phyloP scores from a whole-genome alignment of 2,113 vertebrate genomes.

The Prunella himalayana region DNA sequence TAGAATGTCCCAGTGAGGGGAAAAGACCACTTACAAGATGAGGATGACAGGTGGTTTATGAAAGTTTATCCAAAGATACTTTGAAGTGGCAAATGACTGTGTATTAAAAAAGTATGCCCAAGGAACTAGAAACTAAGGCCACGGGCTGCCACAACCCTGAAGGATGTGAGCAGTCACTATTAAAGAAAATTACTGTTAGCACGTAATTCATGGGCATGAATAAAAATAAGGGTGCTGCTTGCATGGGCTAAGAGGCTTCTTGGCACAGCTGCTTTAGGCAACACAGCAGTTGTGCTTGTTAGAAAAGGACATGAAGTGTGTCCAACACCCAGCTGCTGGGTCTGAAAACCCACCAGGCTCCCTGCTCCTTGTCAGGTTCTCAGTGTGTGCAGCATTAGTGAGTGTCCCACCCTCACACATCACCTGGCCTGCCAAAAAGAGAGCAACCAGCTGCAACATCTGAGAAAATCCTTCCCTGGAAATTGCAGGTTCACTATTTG shows the following conservation, averaged over 20 bases:
- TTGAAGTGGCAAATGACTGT: neutral
- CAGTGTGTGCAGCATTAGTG: neutral
- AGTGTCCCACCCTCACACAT: neutral
- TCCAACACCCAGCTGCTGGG: neutral
- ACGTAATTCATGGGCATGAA: too few species aligned
- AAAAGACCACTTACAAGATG: neutral
- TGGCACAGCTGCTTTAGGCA: neutral
- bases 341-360: neutral
- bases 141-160: neutral
- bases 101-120: neutral
- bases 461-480: neutral
- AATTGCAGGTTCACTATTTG: neutral
- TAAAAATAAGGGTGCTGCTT: neutral
- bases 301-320: neutral
- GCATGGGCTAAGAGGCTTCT: neutral
- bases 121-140: neutral
- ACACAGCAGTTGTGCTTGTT: neutral
- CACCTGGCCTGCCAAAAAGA: neutral
- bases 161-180: neutral
- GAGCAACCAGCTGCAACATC: neutral
- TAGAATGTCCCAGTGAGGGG: neutral
- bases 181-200: neutral
- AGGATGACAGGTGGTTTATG: neutral
- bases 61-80: neutral
- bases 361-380: neutral